phyloP scores from a whole-genome alignment of 2,888 invertebrate species.

The Pristionchus exspectatus region DNA sequence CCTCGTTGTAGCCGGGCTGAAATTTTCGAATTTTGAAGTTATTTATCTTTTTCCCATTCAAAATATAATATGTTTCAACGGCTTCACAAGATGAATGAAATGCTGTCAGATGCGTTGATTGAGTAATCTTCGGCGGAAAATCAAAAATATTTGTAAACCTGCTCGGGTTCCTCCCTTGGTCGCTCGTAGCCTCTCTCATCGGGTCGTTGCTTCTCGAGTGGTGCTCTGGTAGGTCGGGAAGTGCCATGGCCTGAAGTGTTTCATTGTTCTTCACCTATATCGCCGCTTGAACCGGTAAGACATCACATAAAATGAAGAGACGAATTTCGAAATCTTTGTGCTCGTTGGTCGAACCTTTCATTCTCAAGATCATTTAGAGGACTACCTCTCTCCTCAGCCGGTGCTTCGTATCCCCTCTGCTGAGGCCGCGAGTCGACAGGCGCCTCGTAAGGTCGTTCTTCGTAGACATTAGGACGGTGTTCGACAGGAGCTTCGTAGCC shows the following conservation, averaged over 20 bases:
- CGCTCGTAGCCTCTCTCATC: slow-evolving; percentile 13
- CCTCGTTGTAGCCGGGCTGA: slow-evolving; percentile 18
- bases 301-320: neutral
- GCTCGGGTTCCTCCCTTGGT: neutral
- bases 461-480: slow-evolving; percentile 5
- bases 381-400: neutral
- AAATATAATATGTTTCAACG: neutral
- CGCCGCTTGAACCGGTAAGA: neutral
- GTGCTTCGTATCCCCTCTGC: neutral
- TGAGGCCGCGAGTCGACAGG: neutral
- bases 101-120: no score
- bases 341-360: no score
- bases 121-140: no score
- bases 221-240: neutral
- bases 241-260: neutral
- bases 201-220: neutral
- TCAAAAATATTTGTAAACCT: neutral
- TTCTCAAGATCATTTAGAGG: no score
- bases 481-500: neutral
- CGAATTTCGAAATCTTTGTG: no score
- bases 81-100: neutral
- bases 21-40: neutral
- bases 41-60: neutral
- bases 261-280: no score
- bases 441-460: neutral